phyloP scores from a whole-genome alignment of 2,797 vertebrate species.

The Podargus strigoides region DNA sequence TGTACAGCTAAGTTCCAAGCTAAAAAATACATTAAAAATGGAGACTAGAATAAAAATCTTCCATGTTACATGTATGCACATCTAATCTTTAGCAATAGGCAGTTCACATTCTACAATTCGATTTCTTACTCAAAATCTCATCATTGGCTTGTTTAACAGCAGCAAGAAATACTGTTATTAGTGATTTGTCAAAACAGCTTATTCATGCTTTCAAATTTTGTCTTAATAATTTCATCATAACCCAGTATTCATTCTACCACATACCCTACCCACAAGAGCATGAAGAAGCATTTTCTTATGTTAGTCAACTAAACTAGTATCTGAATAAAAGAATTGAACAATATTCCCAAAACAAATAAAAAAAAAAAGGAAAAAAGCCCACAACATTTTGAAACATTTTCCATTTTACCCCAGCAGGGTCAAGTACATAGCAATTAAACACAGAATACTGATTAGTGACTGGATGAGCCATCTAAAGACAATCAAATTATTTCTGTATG shows the following conservation, averaged over 20 bases:
- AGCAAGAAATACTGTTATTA: background rate
- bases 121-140: background rate
- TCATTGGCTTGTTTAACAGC: background rate
- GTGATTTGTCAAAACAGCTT: background rate
- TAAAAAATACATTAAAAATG: constrained; percentile 64
- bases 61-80: background rate
- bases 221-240: background rate
- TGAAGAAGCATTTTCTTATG: background rate
- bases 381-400: background rate
- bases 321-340: background rate
- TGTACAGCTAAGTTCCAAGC: constrained; percentile 92
- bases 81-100: background rate
- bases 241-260: background rate
- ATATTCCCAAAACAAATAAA: background rate
- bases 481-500: background rate
- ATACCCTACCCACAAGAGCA: background rate
- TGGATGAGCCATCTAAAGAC: background rate
- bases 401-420: background rate
- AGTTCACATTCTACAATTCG: background rate
- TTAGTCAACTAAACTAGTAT: background rate
- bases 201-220: background rate
- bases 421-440: background rate
- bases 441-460: background rate
- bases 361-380: background rate
- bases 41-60: background rate